A percentile compares a stretch with the other conserved stretches of the same genome.
Conservation (phyloP, 2,888 invertebrate genomes). For the Lumbricus terrestris region DNA sequence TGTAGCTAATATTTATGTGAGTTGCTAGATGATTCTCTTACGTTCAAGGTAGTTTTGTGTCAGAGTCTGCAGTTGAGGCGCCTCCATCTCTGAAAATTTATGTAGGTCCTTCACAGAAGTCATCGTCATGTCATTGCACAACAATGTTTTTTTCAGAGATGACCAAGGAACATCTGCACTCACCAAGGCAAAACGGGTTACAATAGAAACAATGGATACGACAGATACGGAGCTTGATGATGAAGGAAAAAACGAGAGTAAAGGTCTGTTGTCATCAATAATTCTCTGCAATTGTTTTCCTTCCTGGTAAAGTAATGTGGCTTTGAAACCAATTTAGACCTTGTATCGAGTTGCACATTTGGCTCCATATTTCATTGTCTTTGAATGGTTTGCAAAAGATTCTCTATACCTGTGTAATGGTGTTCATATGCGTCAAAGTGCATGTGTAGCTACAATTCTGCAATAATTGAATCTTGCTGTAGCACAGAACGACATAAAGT, state of each 20-base stretch:
- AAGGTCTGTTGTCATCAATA: constrained; percentile 40
- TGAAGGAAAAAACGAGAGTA: constrained; percentile 44
- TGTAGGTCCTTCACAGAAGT: neutral
- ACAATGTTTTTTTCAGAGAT: neutral
- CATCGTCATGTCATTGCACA: too few species aligned
- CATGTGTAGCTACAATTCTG: too few species aligned
- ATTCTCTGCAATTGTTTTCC: neutral
- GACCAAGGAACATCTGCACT: neutral
- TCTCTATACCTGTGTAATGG: too few species aligned
- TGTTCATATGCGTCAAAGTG: too few species aligned
- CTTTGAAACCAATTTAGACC: neutral
- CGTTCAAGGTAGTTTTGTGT: neutral
- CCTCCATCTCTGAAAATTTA: neutral
- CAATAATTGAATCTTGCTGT: too few species aligned
- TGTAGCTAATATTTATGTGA: too few species aligned
- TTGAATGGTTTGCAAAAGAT: too few species aligned
- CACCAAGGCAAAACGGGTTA: constrained; percentile 38
- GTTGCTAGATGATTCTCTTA: too few species aligned
- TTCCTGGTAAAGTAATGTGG: neutral
- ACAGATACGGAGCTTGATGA: constrained; percentile 39
- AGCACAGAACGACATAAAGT: too few species aligned
- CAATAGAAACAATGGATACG: constrained; percentile 43
- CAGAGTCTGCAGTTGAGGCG: neutral
- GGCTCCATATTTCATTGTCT: too few species aligned
- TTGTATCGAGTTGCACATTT: too few species aligned